Percentiles rank a stretch among this genome's conserved stretches.
These are phyloP conservation scores for Drosophila subobscura DNA, from an alignment of 1,140 invertebrate genomes.

Conservation along the genomic window DNA sequence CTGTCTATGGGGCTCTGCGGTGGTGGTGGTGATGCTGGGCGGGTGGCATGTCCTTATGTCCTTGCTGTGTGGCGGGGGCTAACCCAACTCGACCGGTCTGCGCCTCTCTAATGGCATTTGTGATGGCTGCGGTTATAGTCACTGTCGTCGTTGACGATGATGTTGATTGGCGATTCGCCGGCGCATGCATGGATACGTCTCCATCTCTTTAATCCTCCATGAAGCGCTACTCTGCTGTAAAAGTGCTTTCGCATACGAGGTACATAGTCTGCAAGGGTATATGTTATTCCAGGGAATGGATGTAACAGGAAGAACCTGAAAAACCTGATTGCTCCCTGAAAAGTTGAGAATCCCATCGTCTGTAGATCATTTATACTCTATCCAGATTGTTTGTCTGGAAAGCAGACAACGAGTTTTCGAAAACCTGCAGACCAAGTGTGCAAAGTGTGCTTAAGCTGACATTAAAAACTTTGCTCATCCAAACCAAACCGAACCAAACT, in stretches of 20 bases:
- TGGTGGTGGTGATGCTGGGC: neutral
- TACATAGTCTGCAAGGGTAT: too few species aligned
- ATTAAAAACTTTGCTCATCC: slow-evolving; percentile 59
- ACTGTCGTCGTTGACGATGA: slow-evolving; percentile 70
- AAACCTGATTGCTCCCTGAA: too few species aligned
- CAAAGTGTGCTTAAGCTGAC: slow-evolving; percentile 63
- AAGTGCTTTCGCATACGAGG: slow-evolving; percentile 46
- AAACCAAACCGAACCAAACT: slow-evolving; percentile 17
- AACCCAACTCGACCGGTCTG: slow-evolving; percentile 34
- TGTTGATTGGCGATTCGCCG: slow-evolving; percentile 77
- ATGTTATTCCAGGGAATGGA: too few species aligned
- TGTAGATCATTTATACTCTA: too few species aligned
- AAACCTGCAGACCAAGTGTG: slow-evolving; percentile 8
- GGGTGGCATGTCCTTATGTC: slow-evolving; percentile 15
- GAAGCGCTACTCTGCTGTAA: slow-evolving; percentile 24
- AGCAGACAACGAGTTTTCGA: slow-evolving; percentile 1
- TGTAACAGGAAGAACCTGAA: too few species aligned
- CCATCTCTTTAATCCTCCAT: slow-evolving; percentile 25
- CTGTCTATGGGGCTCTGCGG: neutral
- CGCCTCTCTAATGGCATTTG: slow-evolving; percentile 75
- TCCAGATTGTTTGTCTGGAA: slow-evolving; percentile 15
- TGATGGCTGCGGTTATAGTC: slow-evolving; percentile 76
- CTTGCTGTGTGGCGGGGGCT: slow-evolving; percentile 25
- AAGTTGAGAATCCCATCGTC: too few species aligned
- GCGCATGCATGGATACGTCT: slow-evolving; percentile 57